phyloP scores from a whole-genome alignment of 2,113 vertebrate genomes.

The Eupsittula cactorum region DNA sequence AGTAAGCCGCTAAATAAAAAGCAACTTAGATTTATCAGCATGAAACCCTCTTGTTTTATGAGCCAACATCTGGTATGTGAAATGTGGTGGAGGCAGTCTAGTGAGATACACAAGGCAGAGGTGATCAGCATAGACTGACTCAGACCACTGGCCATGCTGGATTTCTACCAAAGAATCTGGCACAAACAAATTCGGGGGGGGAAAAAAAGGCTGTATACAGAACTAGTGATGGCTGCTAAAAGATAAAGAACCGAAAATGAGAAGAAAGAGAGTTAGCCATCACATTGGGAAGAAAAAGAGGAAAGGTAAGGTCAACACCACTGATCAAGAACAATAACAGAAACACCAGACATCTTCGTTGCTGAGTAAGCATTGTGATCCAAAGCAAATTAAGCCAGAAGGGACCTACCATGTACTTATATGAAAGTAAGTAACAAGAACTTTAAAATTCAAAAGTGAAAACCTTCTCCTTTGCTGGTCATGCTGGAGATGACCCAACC shows the following conservation, averaged over 20 bases:
- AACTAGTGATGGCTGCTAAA: not conserved
- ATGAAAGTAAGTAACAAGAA: not conserved
- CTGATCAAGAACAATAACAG: not conserved
- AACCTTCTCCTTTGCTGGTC: not conserved
- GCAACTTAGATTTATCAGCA: not conserved
- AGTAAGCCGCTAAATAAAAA: not conserved
- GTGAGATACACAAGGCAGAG: not conserved
- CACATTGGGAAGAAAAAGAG: not conserved
- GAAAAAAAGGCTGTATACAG: not conserved
- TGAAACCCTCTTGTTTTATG: not conserved
- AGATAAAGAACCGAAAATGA: not conserved
- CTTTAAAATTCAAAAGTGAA: not conserved
- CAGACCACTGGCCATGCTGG: not conserved
- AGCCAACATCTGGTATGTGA: not conserved
- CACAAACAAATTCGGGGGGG: not conserved
- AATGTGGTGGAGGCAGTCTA: not conserved
- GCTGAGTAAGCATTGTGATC: not conserved
- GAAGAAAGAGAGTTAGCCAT: too few relatives aligned
- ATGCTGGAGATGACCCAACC: not conserved
- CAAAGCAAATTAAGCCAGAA: not conserved
- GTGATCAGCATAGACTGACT: conserved; percentile 11
- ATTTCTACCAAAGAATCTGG: not conserved
- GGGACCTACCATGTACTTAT: not conserved
- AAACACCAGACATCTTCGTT: not conserved
- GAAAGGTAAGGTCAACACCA: not conserved